Evolutionary conservation across 2,888 invertebrate genomes (phyloP).

Genomic region (Tyria jacobaeae): DNA sequence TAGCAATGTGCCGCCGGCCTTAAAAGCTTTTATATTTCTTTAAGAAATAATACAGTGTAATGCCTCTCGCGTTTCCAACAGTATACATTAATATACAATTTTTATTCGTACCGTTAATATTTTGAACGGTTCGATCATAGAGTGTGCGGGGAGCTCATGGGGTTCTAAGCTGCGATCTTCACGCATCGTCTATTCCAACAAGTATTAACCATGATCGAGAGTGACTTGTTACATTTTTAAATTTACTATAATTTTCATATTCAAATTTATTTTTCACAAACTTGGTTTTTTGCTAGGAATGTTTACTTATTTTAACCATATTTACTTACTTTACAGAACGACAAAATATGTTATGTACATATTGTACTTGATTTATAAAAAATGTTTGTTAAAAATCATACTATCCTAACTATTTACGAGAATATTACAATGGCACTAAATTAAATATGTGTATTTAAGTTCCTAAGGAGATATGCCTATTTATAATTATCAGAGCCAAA

Average conservation of each 20-base stretch:
- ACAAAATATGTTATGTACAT: too few relatives aligned
- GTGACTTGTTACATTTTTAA: slow-evolving; percentile 60
- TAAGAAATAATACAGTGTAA: slow-evolving; percentile 82
- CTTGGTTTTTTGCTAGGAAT: not conserved
- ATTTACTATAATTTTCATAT: slow-evolving; percentile 27
- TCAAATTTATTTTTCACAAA: not conserved
- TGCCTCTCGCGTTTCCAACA: slow-evolving; percentile 65
- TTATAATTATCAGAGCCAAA: too few relatives aligned
- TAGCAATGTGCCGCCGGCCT: slow-evolving; percentile 76
- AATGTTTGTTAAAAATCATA: too few relatives aligned
- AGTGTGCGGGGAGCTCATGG: slow-evolving; percentile 64
- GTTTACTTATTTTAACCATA: not conserved
- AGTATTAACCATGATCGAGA: slow-evolving; percentile 69
- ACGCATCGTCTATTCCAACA: slow-evolving; percentile 66
- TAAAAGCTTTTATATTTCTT: slow-evolving; percentile 84
- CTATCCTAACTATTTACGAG: too few relatives aligned
- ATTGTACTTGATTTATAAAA: too few relatives aligned
- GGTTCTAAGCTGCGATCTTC: slow-evolving; percentile 76
- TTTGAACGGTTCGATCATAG: slow-evolving; percentile 65
- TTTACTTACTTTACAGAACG: too few relatives aligned
- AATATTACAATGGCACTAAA: too few relatives aligned
- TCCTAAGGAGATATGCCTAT: too few relatives aligned
- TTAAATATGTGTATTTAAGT: too few relatives aligned
- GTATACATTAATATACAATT: slow-evolving; percentile 84
- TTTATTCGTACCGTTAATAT: slow-evolving; percentile 78